Conservation (phyloP, 2,888 invertebrate species). For the Brenthis daphne region DNA sequence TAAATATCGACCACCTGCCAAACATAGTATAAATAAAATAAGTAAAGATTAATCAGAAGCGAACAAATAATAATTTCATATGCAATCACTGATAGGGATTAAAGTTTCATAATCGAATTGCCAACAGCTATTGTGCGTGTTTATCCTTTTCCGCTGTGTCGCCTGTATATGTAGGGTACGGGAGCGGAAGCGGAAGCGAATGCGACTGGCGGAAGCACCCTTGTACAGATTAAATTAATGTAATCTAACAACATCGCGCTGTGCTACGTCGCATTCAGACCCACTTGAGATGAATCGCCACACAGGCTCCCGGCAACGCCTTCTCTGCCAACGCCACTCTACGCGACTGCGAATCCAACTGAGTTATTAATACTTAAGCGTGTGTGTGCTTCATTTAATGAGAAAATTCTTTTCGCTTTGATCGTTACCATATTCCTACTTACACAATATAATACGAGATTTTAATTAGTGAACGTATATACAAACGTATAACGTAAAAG, state of each 20-base stretch:
- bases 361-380: slow-evolving; percentile 16
- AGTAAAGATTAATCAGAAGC: slow-evolving; percentile 4
- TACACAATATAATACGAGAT: background rate
- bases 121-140: slow-evolving; percentile 15
- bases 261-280: slow-evolving; percentile 13
- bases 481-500: no score
- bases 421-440: slow-evolving; percentile 6
- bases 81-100: slow-evolving; percentile 17
- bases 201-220: background rate
- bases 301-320: slow-evolving; percentile 12
- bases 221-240: slow-evolving; percentile 22
- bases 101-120: slow-evolving; percentile 27
- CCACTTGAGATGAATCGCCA: slow-evolving; percentile 20
- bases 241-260: slow-evolving; percentile 16
- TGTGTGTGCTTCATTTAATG: slow-evolving; percentile 17
- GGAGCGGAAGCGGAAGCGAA: background rate
- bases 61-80: slow-evolving; percentile 15
- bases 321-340: slow-evolving; percentile 5
- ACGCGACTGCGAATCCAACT: background rate
- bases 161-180: background rate
- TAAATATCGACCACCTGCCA: background rate
- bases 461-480: background rate
- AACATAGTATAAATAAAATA: slow-evolving; percentile 3
- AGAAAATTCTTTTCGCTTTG: slow-evolving; percentile 12
- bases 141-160: background rate